phyloP scores from a whole-genome alignment of 2,888 invertebrate species.

The Lasioglossum oenotherae region DNA sequence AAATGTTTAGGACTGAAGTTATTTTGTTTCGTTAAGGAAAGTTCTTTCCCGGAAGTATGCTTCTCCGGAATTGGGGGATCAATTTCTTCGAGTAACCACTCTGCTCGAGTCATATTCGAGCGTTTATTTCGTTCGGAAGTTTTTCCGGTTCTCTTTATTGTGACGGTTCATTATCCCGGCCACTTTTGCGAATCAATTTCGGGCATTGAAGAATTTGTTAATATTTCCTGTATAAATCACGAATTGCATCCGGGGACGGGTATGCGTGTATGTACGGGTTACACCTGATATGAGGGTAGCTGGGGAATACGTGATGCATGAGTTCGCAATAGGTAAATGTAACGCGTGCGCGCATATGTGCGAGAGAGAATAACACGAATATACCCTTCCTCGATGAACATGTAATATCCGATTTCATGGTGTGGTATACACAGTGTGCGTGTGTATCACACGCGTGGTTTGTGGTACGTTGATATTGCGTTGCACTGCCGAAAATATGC shows the following conservation, averaged over 20 bases:
- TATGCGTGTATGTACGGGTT: conserved; percentile 7
- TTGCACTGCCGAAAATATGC: conserved; percentile 36
- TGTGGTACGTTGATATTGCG: conserved; percentile 44
- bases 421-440: conserved; percentile 9
- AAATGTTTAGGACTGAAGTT: not conserved
- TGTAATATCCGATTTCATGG: conserved; percentile 32
- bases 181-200: not conserved
- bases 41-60: not conserved
- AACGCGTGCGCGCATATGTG: not conserved
- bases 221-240: conserved; percentile 12
- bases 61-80: no score
- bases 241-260: not conserved
- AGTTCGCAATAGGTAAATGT: conserved; percentile 21
- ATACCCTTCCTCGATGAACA: not conserved
- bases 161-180: not conserved
- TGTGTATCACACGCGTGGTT: conserved; percentile 30
- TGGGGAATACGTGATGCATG: conserved; percentile 30
- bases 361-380: not conserved
- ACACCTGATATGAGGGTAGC: conserved; percentile 35
- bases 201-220: conserved; percentile 5
- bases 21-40: no score
- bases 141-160: not conserved
- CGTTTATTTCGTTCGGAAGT: no score
- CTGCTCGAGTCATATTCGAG: no score
- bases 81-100: no score